Evolutionary conservation across 2,888 invertebrate genomes (phyloP).

Genomic region (Microctonus brassicae): DNA sequence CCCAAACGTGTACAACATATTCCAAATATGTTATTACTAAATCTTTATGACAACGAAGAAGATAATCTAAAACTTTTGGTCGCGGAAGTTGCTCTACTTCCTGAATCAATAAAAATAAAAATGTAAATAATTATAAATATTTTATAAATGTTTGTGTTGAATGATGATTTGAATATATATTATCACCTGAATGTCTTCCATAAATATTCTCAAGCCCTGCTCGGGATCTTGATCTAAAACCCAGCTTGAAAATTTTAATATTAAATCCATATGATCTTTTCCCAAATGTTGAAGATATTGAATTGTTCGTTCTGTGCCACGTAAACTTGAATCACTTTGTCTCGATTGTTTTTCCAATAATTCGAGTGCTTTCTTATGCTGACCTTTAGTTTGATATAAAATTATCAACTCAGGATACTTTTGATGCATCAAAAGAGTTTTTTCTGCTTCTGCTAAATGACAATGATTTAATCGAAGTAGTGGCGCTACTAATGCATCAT

Average conservation of each 20-base stretch:
- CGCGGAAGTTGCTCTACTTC: constrained; percentile 93
- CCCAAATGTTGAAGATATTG: constrained; percentile 93
- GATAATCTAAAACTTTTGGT: constrained; percentile 88
- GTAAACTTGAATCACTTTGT: constrained; percentile 81
- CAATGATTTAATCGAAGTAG: constrained; percentile 92
- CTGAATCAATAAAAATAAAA: constrained; percentile 57
- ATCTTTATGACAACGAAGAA: constrained; percentile 84
- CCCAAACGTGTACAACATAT: constrained; percentile 92
- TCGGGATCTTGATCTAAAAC: constrained; percentile 88
- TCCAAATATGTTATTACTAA: constrained; percentile 94
- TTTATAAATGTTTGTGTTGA: too few species aligned
- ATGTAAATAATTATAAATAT: constrained; percentile 8
- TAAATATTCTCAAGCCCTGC: constrained; percentile 84
- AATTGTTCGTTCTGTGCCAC: constrained; percentile 87
- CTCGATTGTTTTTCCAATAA: constrained; percentile 84
- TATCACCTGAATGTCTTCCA: constrained; percentile 65
- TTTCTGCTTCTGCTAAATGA: constrained; percentile 93
- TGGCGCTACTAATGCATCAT: constrained; percentile 94
- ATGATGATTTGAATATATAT: constrained; percentile 6
- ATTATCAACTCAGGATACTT: constrained; percentile 95
- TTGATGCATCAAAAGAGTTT: constrained; percentile 85
- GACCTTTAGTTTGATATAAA: constrained; percentile 93
- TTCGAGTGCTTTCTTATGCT: constrained; percentile 92
- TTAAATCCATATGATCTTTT: constrained; percentile 82
- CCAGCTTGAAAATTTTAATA: constrained; percentile 95